Evolutionary conservation across 2,888 invertebrate species (phyloP).

Genomic region (Orchesella flavescens): DNA sequence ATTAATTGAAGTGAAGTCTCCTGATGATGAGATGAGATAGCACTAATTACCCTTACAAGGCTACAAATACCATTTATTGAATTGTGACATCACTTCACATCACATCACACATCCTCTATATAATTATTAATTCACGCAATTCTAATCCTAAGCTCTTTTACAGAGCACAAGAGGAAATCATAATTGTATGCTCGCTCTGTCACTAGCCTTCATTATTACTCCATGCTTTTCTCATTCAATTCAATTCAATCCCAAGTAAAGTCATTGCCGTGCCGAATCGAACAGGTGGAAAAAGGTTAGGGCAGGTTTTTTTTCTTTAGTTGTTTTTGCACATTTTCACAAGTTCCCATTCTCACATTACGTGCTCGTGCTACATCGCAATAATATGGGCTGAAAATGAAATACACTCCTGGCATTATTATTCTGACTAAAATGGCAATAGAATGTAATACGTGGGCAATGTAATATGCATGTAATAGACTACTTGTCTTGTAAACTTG

Average conservation of each 20-base stretch:
- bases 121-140: neutral
- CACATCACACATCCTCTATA: constrained; percentile 16
- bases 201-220: constrained; percentile 28
- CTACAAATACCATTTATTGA: constrained; percentile 17
- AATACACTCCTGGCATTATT: neutral
- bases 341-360: constrained; percentile 51
- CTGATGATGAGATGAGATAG: constrained; percentile 4
- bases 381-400: neutral
- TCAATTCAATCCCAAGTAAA: constrained; percentile 4
- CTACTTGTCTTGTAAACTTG: neutral
- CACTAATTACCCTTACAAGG: constrained; percentile 18
- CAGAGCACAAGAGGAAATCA: constrained; percentile 37
- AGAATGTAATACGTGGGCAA: too few species aligned
- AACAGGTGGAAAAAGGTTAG: constrained; percentile 52
- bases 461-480: too few species aligned
- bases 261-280: constrained; percentile 53
- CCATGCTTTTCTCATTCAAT: neutral
- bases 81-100: constrained; percentile 28
- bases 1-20: neutral
- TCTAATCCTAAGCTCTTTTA: neutral
- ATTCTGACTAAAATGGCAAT: neutral
- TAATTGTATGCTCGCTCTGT: neutral
- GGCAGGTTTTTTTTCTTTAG: constrained; percentile 20
- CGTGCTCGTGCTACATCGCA: neutral
- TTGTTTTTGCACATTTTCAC: constrained; percentile 4